Percentiles rank a stretch among this genome's conserved stretches.
These are phyloP conservation scores for Tribolium madens DNA, from an alignment of 1,140 invertebrate species.

Conservation along the genomic window DNA sequence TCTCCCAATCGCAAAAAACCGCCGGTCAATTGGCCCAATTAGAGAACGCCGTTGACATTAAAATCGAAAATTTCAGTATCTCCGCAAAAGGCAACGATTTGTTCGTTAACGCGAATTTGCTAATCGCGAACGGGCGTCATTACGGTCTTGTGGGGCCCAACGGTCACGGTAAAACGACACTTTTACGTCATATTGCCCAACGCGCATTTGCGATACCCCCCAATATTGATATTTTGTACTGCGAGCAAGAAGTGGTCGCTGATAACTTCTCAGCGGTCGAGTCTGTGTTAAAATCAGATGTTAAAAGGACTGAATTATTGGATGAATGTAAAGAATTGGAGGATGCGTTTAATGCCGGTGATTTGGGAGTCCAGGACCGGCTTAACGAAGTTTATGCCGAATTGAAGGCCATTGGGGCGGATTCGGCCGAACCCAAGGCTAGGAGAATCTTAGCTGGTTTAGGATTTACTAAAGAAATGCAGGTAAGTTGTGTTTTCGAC, in stretches of 20 bases:
- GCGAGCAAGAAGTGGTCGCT: constrained; percentile 98
- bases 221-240: constrained; percentile 97
- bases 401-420: constrained; percentile 94
- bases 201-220: constrained; percentile 93
- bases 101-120: constrained; percentile 95
- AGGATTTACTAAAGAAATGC: constrained; percentile 95
- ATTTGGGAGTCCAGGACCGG: constrained; percentile 79
- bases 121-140: constrained; percentile 93
- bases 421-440: constrained; percentile 95
- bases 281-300: constrained; percentile 92
- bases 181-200: constrained; percentile 92
- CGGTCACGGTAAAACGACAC: constrained; percentile 99
- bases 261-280: constrained; percentile 93
- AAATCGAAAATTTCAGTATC: constrained; percentile 98
- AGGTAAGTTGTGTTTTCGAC: constrained; percentile 65
- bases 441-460: constrained; percentile 96
- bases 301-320: constrained; percentile 85
- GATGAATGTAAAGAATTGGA: constrained; percentile 89
- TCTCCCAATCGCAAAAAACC: constrained; percentile 93
- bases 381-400: constrained; percentile 96
- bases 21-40: constrained; percentile 85
- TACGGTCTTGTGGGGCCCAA: constrained; percentile 99
- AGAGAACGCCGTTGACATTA: constrained; percentile 97
- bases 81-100: constrained; percentile 97
- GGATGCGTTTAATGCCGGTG: constrained; percentile 78